Percentiles rank a stretch among this genome's conserved stretches.
Evolutionary conservation across 2,888 invertebrate species (phyloP).

Genomic region (Conistra vaccinii): DNA sequence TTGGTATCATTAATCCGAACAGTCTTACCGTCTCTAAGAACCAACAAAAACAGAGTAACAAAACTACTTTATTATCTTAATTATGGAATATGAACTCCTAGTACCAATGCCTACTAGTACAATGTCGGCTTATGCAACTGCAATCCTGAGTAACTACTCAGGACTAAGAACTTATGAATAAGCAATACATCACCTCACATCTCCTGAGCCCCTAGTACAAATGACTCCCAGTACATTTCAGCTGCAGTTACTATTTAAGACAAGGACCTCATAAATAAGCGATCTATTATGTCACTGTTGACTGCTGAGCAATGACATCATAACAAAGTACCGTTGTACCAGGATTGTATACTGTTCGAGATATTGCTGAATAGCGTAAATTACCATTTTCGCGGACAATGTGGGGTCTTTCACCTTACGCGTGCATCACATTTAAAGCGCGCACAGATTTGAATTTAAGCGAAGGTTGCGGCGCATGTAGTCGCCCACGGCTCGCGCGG

Average conservation of each 20-base stretch:
- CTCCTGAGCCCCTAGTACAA: conserved; percentile 49
- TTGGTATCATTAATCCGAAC: background rate
- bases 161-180: conserved; percentile 39
- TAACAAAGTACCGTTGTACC: conserved; percentile 61
- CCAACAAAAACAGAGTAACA: background rate
- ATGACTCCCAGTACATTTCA: conserved; percentile 29
- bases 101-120: conserved; percentile 23
- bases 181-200: conserved; percentile 14
- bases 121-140: conserved; percentile 5
- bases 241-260: conserved; percentile 29
- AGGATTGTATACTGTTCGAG: conserved; percentile 56
- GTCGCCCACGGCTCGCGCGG: conserved; percentile 73
- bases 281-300: conserved; percentile 44
- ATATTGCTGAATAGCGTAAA: conserved; percentile 71
- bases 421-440: conserved; percentile 73
- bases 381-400: conserved; percentile 71
- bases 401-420: conserved; percentile 70
- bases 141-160: background rate
- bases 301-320: conserved; percentile 57
- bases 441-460: conserved; percentile 74
- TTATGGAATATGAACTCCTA: conserved; percentile 25
- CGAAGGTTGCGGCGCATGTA: conserved; percentile 72
- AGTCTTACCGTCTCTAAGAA: background rate
- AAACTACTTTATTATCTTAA: conserved; percentile 3
- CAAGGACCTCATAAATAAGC: conserved; percentile 46